These are phyloP conservation scores for Manis crassicaudata DNA, from an alignment of 2,797 vertebrate genomes.

Conservation along the genomic window DNA sequence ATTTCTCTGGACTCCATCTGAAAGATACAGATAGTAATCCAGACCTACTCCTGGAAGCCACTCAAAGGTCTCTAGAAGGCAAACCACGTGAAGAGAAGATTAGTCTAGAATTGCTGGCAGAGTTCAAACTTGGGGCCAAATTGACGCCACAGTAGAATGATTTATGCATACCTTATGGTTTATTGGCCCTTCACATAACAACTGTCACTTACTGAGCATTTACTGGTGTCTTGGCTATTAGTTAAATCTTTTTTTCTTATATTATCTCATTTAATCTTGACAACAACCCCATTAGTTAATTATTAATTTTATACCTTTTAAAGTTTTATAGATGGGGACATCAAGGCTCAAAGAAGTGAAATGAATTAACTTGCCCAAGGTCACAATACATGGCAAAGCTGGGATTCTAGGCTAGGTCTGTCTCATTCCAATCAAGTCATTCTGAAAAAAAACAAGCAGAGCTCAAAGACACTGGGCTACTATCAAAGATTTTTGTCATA, in stretches of 20 bases:
- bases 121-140: neutral
- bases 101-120: neutral
- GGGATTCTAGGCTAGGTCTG: neutral
- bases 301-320: neutral
- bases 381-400: neutral
- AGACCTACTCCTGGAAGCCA: neutral
- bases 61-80: neutral
- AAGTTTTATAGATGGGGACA: neutral
- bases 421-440: neutral
- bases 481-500: neutral
- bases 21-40: neutral
- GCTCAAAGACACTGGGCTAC: neutral
- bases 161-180: neutral
- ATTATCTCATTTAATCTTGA: conserved; percentile 30
- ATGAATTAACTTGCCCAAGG: neutral
- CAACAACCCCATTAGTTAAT: neutral
- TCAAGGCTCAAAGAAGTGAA: neutral
- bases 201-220: neutral
- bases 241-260: conserved; percentile 15
- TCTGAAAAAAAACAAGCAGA: neutral
- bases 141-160: neutral
- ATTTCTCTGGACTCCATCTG: neutral
- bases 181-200: neutral
- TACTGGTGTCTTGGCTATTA: neutral
- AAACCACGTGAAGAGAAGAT: neutral